Base-by-base conservation (phyloP, 1,140 invertebrate genomes). In the Drosophila sucinea region DNA sequence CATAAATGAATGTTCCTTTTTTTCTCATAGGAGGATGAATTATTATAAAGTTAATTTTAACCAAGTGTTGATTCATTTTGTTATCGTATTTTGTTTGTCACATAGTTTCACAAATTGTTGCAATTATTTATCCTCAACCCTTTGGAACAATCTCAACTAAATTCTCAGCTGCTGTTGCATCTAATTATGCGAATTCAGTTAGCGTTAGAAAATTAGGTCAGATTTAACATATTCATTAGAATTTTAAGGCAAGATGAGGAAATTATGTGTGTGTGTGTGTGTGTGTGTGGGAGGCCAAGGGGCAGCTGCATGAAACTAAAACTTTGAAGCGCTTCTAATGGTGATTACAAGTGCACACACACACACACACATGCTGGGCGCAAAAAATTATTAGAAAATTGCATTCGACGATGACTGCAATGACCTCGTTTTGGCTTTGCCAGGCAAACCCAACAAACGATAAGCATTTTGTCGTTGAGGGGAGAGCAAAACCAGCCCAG, bases 171-270 rank as follows among this genome's bases (percentile, higher is more conserved):
- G 25, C 61, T 47, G 54, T 66, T 79, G 79, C 82, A 89, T 83
- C 83, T 83, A 87, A 87, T 87, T 87, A 87, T 89, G 84, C 73
- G 83, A 87, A 89, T 87, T 79, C 80, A 84, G 83, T 87, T 89
- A 74, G 89, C 30, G 44, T 67, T 40, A 29, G 11, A 41, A 80
- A 87, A 87, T 87, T 87, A 70, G 84, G 84, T 87, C 84, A 89
- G 84, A 89, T 89, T 87, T 87, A 87, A 89, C 84, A 87, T 87
- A 89, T 84, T 79, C 83, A 87, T 89, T 83, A 89, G 84, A 89
- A 84, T 70, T 82, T 51, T 70, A 67, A 60, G 60, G 62, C 23
- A 47, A 6, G 41, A 51, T 25, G 51, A 10, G 30, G 57, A 29
- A 10, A 47, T 33, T 30, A 60, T 23, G 44, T 58, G 55, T 32